A percentile compares a stretch with the other conserved stretches of the same genome.
These are phyloP conservation scores for Caenorhabditis becei DNA, from an alignment of 2,888 invertebrate species.

Conservation along the genomic window DNA sequence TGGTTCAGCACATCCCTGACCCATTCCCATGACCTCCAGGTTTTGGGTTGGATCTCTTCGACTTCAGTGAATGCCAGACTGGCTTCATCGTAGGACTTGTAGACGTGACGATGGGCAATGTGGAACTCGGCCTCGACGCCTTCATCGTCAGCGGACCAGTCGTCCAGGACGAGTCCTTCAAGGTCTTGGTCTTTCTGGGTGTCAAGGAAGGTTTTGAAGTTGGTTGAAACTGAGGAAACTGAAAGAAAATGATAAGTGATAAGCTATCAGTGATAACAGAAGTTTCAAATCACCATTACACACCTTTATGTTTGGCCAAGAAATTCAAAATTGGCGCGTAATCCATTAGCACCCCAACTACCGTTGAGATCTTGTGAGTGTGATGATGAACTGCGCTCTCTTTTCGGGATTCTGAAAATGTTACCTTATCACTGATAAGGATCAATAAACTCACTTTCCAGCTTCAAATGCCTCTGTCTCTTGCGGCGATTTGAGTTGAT, in stretches of 20 bases:
- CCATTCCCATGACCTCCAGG: constrained; percentile 53
- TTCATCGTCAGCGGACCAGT: constrained; percentile 23
- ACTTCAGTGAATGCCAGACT: constrained; percentile 49
- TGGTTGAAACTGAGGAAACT: constrained; percentile 27
- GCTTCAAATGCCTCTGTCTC: constrained; percentile 7
- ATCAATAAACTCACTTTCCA: constrained; percentile 38
- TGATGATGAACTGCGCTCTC: constrained; percentile 45
- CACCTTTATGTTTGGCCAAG: constrained; percentile 42
- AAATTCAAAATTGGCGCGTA: constrained; percentile 41
- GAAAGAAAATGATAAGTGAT: background rate
- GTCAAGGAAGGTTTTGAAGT: constrained; percentile 33
- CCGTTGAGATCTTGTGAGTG: constrained; percentile 46
- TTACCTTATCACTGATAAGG: background rate
- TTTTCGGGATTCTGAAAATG: constrained; percentile 33
- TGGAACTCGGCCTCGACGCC: constrained; percentile 51
- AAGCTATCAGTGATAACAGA: too few species aligned
- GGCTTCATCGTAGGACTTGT: constrained; percentile 52
- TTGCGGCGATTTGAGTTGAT: constrained; percentile 43
- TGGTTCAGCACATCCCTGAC: constrained; percentile 54
- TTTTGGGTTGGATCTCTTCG: constrained; percentile 45
- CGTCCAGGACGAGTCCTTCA: constrained; percentile 32
- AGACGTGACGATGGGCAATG: constrained; percentile 50
- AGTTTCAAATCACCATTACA: too few species aligned
- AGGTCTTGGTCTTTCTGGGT: constrained; percentile 1
- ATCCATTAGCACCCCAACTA: constrained; percentile 46